Conservation (phyloP, 2,113 vertebrate genomes). For the Oreochromis spilurus region DNA sequence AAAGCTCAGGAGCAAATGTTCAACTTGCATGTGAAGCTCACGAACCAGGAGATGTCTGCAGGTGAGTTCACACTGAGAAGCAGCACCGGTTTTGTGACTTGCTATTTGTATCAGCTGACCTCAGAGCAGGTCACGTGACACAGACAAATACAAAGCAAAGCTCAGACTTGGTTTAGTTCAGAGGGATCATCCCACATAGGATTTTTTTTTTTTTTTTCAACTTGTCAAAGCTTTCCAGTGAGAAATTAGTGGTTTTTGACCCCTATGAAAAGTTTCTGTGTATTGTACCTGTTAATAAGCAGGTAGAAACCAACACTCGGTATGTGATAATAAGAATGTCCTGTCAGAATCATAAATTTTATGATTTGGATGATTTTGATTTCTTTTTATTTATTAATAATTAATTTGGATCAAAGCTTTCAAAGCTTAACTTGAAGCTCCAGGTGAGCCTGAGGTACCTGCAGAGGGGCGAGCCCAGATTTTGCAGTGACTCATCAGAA, state of each 20-base stretch:
- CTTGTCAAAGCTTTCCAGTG: neutral
- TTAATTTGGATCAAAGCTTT: neutral
- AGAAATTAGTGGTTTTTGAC: neutral
- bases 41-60: slow-evolving; percentile 82
- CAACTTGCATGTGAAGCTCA: slow-evolving; percentile 86
- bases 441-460: neutral
- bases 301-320: neutral
- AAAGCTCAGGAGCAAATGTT: slow-evolving; percentile 97
- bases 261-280: neutral
- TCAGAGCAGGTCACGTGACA: neutral
- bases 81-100: neutral
- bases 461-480: neutral
- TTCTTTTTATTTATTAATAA: neutral
- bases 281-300: neutral
- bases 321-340: neutral
- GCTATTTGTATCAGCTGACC: neutral
- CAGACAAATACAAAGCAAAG: neutral
- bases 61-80: slow-evolving; percentile 52
- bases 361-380: neutral
- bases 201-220: neutral
- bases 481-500: neutral
- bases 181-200: neutral
- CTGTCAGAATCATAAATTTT: neutral
- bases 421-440: neutral
- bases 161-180: neutral